Evolutionary conservation across 2,888 invertebrate genomes (phyloP).

Genomic region (Coronaproctus castanopsis): DNA sequence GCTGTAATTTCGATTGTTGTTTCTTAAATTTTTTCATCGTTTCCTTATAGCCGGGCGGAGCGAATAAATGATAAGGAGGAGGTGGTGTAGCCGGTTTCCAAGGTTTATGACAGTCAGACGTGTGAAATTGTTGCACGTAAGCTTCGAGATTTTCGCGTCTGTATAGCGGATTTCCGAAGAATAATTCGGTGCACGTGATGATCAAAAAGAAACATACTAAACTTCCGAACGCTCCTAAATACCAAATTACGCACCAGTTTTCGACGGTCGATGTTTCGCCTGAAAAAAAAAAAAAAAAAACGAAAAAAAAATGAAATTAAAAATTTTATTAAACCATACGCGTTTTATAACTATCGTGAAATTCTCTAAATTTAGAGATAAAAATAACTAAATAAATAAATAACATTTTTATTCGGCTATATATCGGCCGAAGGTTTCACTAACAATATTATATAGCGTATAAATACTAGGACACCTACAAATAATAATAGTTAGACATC

Average conservation of each 20-base stretch:
- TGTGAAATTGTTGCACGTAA: slow-evolving; percentile 16
- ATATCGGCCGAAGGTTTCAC: too few species aligned
- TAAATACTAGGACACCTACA: too few species aligned
- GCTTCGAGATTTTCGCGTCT: slow-evolving; percentile 19
- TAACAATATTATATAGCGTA: too few species aligned
- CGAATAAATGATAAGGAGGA: slow-evolving; percentile 35
- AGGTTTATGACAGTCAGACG: slow-evolving; percentile 12
- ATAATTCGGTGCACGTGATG: slow-evolving; percentile 36
- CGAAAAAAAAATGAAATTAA: too few species aligned
- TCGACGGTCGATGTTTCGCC: slow-evolving; percentile 23
- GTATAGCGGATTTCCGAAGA: slow-evolving; percentile 27
- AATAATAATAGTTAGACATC: too few species aligned
- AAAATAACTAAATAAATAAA: too few species aligned
- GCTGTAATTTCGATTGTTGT: too few species aligned
- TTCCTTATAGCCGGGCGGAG: slow-evolving; percentile 34
- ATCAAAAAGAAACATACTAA: slow-evolving; percentile 35
- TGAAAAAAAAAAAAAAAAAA: slow-evolving; percentile 6
- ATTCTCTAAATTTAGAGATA: too few species aligned
- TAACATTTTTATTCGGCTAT: too few species aligned
- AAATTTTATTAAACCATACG: too few species aligned
- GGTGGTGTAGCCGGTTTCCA: slow-evolving; percentile 26
- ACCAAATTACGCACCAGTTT: slow-evolving; percentile 37
- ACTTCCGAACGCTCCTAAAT: slow-evolving; percentile 36
- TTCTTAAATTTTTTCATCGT: slow-evolving; percentile 20
- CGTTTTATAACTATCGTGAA: too few species aligned